Percentiles rank a stretch among this genome's conserved stretches.
Conservation (phyloP, 2,797 vertebrate species). For the Molossus molossus region DNA sequence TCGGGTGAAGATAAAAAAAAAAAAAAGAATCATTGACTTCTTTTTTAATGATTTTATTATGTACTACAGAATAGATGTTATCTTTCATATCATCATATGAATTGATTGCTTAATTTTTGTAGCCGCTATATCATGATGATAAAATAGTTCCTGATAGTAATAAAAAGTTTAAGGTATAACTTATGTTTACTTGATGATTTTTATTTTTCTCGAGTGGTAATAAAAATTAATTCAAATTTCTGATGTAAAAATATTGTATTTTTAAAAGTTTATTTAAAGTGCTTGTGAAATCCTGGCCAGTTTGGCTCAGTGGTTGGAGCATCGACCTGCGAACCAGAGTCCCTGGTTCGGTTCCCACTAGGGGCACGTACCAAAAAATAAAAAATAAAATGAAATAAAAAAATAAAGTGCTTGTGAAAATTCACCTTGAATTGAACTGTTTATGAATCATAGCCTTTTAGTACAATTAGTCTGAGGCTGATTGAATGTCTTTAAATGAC, state of each 20-base stretch:
- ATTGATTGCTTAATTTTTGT: constrained; percentile 51
- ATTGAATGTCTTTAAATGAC: background rate
- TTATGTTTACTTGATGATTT: background rate
- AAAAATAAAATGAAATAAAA: too few relatives aligned
- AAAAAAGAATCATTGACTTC: background rate
- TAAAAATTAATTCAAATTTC: constrained; percentile 35
- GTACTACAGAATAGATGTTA: background rate
- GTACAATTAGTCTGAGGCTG: background rate
- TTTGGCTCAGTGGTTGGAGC: too few relatives aligned
- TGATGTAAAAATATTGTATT: background rate
- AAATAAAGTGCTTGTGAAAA: constrained; percentile 45
- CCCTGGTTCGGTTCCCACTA: too few relatives aligned
- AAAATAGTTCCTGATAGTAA: constrained; percentile 18
- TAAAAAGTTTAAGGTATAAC: constrained; percentile 31
- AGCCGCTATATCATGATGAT: background rate
- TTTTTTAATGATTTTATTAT: constrained; percentile 48
- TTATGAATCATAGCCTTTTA: background rate
- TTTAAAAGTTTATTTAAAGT: constrained; percentile 49
- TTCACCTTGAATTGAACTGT: background rate
- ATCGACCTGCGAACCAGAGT: too few relatives aligned
- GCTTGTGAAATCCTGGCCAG: background rate
- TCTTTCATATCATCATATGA: background rate
- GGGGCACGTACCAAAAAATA: too few relatives aligned
- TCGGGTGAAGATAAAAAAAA: too few relatives aligned
- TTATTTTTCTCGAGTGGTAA: constrained; percentile 38